Conservation (phyloP, 53 echinoderm and acorn worm species). For the Arbacia lixula region DNA sequence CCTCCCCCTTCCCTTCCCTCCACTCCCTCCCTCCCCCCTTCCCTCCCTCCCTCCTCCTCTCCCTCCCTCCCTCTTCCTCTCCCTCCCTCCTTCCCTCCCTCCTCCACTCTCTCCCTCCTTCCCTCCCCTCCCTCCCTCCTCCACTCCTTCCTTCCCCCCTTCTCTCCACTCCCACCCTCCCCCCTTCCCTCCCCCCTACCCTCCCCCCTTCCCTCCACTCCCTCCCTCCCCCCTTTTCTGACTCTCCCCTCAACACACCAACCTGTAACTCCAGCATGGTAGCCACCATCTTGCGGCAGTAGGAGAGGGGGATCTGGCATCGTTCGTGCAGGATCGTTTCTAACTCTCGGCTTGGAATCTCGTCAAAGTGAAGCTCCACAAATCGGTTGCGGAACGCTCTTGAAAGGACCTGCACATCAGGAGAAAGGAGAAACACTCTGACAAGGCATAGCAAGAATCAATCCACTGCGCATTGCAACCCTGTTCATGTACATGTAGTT, state of each 20-base stretch:
- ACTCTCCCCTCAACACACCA: background rate
- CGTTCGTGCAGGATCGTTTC: slow-evolving; percentile 93
- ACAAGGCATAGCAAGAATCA: no score
- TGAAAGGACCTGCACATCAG: slow-evolving; percentile 74
- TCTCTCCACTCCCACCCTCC: slow-evolving; percentile 52
- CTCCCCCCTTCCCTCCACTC: background rate
- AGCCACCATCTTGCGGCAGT: slow-evolving; percentile 95
- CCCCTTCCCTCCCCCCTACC: background rate
- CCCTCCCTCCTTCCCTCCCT: background rate
- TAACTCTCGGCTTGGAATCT: slow-evolving; percentile 94
- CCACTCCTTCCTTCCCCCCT: background rate
- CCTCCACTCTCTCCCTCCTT: background rate
- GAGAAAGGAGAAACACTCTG: background rate
- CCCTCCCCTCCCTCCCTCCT: background rate
- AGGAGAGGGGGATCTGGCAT: slow-evolving; percentile 90
- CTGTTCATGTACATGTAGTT: no score
- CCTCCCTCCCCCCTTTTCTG: background rate
- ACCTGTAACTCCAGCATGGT: slow-evolving; percentile 98
- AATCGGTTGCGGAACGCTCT: slow-evolving; percentile 99
- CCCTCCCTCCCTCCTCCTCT: background rate
- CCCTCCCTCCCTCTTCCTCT: background rate
- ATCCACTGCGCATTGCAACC: no score
- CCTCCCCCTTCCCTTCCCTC: background rate
- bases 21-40: background rate
- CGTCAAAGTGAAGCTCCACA: slow-evolving; percentile 99